Evolutionary conservation across 2,113 vertebrate species (phyloP).

Genomic region (Gnathonemus echidnorhynchus): DNA sequence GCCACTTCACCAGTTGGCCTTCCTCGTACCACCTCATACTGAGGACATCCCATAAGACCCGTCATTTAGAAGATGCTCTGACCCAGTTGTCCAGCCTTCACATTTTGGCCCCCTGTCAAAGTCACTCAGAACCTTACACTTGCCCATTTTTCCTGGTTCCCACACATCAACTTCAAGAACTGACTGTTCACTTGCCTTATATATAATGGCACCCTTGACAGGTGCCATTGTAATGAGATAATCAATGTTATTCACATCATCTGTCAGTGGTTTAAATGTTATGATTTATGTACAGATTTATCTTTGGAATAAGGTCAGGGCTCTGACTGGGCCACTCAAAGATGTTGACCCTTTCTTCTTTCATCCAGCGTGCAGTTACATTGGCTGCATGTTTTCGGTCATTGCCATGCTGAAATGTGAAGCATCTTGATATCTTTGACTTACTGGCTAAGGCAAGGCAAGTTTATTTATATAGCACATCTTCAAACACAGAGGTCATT

Average conservation of each 20-base stretch:
- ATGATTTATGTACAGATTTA: neutral
- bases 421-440: neutral
- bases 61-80: neutral
- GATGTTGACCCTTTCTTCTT: neutral
- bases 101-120: neutral
- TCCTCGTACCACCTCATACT: neutral
- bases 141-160: neutral
- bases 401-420: neutral
- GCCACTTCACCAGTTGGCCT: neutral
- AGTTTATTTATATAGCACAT: neutral
- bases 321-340: neutral
- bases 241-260: neutral
- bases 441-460: neutral
- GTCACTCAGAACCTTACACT: neutral
- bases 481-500: neutral
- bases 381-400: neutral
- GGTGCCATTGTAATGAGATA: neutral
- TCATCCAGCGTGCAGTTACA: neutral
- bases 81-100: neutral
- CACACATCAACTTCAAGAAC: neutral
- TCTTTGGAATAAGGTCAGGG: neutral
- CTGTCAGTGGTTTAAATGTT: neutral
- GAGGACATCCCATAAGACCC: neutral
- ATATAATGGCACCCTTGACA: neutral
- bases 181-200: neutral